Evolutionary conservation across 2,113 vertebrate species (phyloP), one percentile per base, ranked within the genome.

Genomic region (Mastomys natalensis): DNA sequence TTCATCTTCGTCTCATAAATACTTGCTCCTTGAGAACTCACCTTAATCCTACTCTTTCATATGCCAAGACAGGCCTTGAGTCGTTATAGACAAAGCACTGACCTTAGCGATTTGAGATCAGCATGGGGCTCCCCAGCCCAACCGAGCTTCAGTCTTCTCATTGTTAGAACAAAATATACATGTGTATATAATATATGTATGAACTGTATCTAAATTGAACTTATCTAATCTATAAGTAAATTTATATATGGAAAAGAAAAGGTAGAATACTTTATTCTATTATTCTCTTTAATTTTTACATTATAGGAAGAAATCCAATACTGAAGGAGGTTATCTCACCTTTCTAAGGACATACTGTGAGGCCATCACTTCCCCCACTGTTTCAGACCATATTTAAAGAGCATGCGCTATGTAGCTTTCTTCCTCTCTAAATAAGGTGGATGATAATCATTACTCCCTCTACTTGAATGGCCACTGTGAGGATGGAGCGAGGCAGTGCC

Each of bases 371-470:
- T 9, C 12, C 17, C 11, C 6, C 37, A 2, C 22, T 21, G 15
- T 43, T 43, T 60, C 15, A 74, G 1, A 22, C 24, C 12, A 31
- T 60, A 45, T 21, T 66, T 70, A 86, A 76, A 93, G 43, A 51
- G 21, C 22, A 1, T 24, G 12, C 40, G 68, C 13, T n/a, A 2
- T 17, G 2, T 0, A 8, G 7, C 2, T 7, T 53, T 19, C 29
- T 87, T 89, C 11, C 51, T 68, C 48, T 53, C 5, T 68, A 74
- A 13, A 64, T 7, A 58, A 55, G 76, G 53, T 78, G 5, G 21
- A 53, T 93, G 21, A 76, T 92, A 96, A 94, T 95, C 94, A 87
- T 22, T 26, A 84, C 74, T n/a, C 29, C 81, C 45, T 70, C 53
- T 62, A 92, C 81, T 94, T 95, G 85, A 89, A 95, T 51, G 64